Conservation (phyloP, 1,140 invertebrate genomes). For the Drosophila ohnishii region DNA sequence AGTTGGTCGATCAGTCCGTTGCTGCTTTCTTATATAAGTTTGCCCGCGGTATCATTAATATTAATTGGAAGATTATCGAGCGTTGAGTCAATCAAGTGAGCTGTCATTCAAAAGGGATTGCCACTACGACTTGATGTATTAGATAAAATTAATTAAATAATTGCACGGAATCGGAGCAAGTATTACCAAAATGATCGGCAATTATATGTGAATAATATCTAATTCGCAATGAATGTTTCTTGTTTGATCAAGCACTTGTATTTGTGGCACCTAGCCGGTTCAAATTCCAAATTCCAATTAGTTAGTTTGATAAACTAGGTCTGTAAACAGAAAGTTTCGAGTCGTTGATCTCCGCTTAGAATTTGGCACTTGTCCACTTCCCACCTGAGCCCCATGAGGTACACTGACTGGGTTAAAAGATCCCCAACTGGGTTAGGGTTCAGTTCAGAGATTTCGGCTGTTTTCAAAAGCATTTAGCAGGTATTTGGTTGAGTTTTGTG, state of each 20-base stretch:
- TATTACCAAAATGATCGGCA: background rate
- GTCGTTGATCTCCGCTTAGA: conserved; percentile 56
- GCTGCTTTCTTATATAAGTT: conserved; percentile 29
- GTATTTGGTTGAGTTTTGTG: conserved; percentile 49
- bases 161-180: background rate
- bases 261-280: background rate
- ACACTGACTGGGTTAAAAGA: conserved; percentile 14
- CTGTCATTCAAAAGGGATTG: conserved; percentile 26
- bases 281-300: conserved; percentile 22
- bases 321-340: conserved; percentile 42
- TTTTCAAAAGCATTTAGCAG: conserved; percentile 70
- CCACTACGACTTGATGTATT: background rate
- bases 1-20: conserved; percentile 12
- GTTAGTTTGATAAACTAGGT: conserved; percentile 36
- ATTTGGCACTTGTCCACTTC: conserved; percentile 20
- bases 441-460: conserved; percentile 42
- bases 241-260: conserved; percentile 3
- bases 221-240: background rate
- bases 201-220: conserved; percentile 6
- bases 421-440: conserved; percentile 42
- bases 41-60: conserved; percentile 31
- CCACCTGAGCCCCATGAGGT: background rate
- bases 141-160: conserved; percentile 24
- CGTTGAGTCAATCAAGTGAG: conserved; percentile 6
- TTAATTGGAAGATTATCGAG: conserved; percentile 49